Conservation (phyloP, 1,140 invertebrate genomes). For the Agraylea sexmaculata region DNA sequence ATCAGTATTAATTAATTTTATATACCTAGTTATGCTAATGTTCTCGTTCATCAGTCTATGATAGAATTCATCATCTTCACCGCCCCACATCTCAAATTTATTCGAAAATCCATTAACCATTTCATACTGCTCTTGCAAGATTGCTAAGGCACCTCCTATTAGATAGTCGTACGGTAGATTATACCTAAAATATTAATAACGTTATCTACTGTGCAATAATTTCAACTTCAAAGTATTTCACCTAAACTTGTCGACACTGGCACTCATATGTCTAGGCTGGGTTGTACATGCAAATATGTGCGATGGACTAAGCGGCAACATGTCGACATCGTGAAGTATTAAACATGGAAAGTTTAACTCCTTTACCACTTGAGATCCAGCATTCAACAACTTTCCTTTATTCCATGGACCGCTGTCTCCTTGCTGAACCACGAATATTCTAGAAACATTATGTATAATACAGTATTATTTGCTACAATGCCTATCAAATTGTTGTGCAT, state of each 20-base stretch:
- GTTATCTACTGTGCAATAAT: neutral
- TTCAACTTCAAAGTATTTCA: conserved; percentile 23
- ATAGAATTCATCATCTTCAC: conserved; percentile 64
- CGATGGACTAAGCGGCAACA: conserved; percentile 71
- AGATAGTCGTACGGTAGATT: conserved; percentile 43
- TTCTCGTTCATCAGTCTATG: conserved; percentile 24
- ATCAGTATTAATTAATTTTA: too few species aligned
- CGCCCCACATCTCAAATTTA: conserved; percentile 66
- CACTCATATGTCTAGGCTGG: conserved; percentile 76
- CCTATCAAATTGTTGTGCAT: neutral
- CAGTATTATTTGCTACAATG: neutral
- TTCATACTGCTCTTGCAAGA: conserved; percentile 44
- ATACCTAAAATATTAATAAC: conserved; percentile 34
- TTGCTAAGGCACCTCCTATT: conserved; percentile 46
- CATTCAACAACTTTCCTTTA: conserved; percentile 82
- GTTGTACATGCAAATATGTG: conserved; percentile 74
- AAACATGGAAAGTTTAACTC: conserved; percentile 62
- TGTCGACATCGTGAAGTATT: conserved; percentile 86
- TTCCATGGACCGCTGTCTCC: conserved; percentile 69
- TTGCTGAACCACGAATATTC: conserved; percentile 88
- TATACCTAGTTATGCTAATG: conserved; percentile 13
- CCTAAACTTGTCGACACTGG: conserved; percentile 71
- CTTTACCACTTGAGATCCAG: conserved; percentile 64
- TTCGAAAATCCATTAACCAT: conserved; percentile 68
- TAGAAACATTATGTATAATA: conserved; percentile 20